A percentile compares a stretch with the other conserved stretches of the same genome.
phyloP scores from a whole-genome alignment of 2,113 vertebrate species.

The Anseranas semipalmata region DNA sequence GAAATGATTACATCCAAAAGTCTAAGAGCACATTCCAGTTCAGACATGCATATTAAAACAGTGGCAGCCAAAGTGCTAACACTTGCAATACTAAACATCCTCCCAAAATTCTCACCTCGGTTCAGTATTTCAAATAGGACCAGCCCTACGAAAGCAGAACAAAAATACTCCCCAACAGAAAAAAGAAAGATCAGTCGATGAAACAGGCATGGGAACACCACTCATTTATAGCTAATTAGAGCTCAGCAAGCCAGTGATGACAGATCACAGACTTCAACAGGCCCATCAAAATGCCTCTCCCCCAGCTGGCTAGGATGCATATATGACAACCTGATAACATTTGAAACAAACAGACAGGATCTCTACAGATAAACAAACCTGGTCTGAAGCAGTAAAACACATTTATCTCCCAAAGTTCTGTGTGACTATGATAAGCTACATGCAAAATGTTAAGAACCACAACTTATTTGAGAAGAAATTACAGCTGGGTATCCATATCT shows the following conservation, averaged over 20 bases:
- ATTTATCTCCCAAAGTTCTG: background rate
- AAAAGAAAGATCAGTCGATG: background rate
- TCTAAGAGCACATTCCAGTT: background rate
- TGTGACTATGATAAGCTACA: background rate
- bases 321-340: background rate
- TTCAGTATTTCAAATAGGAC: background rate
- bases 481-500: background rate
- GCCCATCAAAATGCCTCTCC: background rate
- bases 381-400: background rate
- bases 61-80: background rate
- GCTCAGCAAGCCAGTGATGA: background rate
- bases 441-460: background rate
- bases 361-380: background rate
- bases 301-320: background rate
- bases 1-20: background rate
- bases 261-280: background rate
- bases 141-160: background rate
- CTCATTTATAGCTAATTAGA: background rate
- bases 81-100: background rate
- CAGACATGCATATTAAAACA: background rate
- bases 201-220: background rate
- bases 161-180: background rate
- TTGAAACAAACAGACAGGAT: background rate
- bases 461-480: background rate
- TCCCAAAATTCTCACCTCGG: background rate